Conservation (phyloP, 2,113 vertebrate genomes). For the Barnardius zonarius region DNA sequence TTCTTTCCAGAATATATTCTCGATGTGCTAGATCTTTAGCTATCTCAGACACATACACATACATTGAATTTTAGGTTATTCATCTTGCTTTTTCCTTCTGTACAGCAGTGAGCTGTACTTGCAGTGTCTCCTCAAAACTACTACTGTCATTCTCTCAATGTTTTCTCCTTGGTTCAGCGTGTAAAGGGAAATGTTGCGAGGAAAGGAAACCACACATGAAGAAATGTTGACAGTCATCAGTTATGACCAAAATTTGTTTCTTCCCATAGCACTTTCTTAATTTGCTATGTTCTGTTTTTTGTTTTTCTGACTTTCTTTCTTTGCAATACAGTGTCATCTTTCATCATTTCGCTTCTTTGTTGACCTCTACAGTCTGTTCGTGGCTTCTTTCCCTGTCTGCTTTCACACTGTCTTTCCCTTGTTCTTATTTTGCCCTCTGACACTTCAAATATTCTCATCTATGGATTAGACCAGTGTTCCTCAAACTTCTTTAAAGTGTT, state of each 20-base stretch:
- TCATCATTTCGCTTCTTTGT: conserved; percentile 3
- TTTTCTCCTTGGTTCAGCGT: not conserved
- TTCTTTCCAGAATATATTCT: not conserved
- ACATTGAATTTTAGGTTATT: not conserved
- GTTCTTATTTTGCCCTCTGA: conserved; percentile 4
- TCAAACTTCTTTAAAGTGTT: conserved; percentile 21
- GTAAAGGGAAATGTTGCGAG: not conserved
- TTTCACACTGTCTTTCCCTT: not conserved
- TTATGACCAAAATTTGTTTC: not conserved
- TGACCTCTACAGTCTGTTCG: not conserved
- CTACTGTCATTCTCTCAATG: not conserved
- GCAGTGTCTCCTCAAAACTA: not conserved
- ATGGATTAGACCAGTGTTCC: not conserved
- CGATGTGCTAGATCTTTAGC: not conserved
- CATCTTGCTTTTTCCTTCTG: not conserved
- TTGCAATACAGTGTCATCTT: not conserved
- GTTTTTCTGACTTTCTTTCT: not conserved
- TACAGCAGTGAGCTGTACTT: not conserved
- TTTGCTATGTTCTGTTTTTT: not conserved
- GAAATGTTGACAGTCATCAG: not conserved
- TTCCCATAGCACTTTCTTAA: not conserved
- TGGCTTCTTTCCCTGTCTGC: not conserved
- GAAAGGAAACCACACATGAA: not conserved
- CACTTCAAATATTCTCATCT: not conserved
- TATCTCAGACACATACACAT: not conserved